Percentiles rank a stretch among this genome's conserved stretches.
Conservation (phyloP, 2,113 vertebrate species). For the Hippocampus barbouri region DNA sequence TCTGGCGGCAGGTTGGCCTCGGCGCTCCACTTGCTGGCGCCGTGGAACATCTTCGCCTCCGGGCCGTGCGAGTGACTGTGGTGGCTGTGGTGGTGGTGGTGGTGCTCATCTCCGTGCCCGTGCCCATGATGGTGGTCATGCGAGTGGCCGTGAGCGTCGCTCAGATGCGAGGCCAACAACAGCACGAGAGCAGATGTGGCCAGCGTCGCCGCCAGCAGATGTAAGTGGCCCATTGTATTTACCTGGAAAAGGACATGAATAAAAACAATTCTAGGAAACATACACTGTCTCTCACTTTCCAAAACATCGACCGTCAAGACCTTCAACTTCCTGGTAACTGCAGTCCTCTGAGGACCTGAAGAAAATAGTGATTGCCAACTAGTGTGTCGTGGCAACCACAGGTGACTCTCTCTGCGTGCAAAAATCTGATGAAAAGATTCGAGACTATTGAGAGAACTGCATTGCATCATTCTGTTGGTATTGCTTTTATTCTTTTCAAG, state of each 20-base stretch:
- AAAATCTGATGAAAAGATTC: neutral
- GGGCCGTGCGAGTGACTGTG: conserved; percentile 62
- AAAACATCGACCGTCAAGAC: no score
- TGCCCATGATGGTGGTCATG: conserved; percentile 65
- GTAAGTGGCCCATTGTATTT: conserved; percentile 56
- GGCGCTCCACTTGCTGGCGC: conserved; percentile 77
- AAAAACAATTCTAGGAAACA: neutral
- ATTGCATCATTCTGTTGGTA: neutral
- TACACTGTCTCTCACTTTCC: neutral
- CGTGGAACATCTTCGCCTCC: conserved; percentile 70
- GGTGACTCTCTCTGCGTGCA: neutral
- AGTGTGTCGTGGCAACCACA: neutral
- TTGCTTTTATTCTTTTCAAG: neutral
- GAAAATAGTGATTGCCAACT: no score
- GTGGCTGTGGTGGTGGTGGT: conserved; percentile 55
- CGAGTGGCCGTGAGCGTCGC: conserved; percentile 60
- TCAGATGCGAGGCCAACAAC: conserved; percentile 35
- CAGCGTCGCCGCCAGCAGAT: conserved; percentile 48
- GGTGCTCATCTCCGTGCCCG: conserved; percentile 35
- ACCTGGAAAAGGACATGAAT: conserved; percentile 23
- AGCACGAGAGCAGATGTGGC: conserved; percentile 44
- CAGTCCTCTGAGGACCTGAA: neutral
- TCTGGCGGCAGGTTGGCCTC: conserved; percentile 63
- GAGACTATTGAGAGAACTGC: neutral
- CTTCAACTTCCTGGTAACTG: neutral